Conservation (phyloP, 1,140 invertebrate genomes). For the Lepidostoma basale region DNA sequence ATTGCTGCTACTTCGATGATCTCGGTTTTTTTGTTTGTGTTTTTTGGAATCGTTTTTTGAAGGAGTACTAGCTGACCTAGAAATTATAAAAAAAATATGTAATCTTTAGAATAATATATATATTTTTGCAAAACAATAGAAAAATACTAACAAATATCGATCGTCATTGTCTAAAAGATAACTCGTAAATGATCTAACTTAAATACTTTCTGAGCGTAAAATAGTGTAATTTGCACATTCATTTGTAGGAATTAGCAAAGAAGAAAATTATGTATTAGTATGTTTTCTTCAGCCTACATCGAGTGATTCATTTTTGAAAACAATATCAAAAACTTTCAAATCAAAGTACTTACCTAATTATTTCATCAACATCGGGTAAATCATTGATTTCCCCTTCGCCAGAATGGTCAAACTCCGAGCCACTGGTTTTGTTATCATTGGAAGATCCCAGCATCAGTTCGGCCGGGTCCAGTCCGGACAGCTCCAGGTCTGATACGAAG, state of each 20-base stretch:
- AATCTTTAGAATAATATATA: no score
- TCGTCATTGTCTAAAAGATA: no score
- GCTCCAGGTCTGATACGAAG: conserved; percentile 67
- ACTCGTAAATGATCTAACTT: no score
- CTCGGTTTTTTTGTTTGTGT: conserved; percentile 38
- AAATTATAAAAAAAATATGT: neutral
- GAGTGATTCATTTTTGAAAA: no score
- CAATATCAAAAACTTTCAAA: no score
- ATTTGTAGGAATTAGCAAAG: no score
- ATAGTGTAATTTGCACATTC: no score
- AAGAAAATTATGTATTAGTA: no score
- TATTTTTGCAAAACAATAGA: no score
- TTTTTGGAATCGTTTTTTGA: conserved; percentile 41
- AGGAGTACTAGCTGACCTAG: conserved; percentile 28
- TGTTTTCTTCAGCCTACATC: no score
- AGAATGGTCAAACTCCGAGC: conserved; percentile 67
- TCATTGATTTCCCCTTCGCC: conserved; percentile 60
- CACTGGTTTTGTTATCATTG: conserved; percentile 57
- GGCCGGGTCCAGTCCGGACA: conserved; percentile 66
- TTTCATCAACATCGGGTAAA: conserved; percentile 63
- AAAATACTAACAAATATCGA: no score
- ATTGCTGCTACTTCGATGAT: conserved; percentile 31
- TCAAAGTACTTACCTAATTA: conserved; percentile 62
- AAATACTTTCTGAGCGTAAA: no score
- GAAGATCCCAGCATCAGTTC: conserved; percentile 61